Base-by-base conservation (phyloP, 2,797 vertebrate species). In the Pitangus sulphuratus region DNA sequence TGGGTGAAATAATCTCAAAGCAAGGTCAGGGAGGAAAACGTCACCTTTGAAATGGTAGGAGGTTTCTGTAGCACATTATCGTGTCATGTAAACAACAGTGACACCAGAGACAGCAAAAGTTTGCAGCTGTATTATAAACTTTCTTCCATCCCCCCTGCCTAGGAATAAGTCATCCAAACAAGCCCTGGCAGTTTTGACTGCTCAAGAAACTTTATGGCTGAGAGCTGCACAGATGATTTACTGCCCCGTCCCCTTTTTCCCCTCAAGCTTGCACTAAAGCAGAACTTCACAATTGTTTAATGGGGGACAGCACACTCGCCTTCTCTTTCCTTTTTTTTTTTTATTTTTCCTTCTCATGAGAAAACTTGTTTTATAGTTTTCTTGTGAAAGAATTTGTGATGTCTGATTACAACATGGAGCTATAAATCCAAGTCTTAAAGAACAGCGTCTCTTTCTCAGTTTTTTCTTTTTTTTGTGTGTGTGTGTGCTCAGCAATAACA, bases 101-200 rank as follows among this genome's bases (percentile, higher is more conserved):
- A 93, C 93, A 87, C 88, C 17, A 82, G 42, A 96, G 91, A 82
- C 83, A 90, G 90, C 84, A 90, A 13, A 87, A 87, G 74, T 96
- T 92, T 93, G 87, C 86, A 95, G 95, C 91, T 96, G 89, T 72
- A 79, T 78, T 96, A 65, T 94, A 94, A 95, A 94, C 84, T 56
- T 53, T 78, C 85, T 45, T 96, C 94, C 86, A 77, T 24, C 60
- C 64, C 68, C 76, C 58, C n/a, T 50, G 82, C 78, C 70, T 80
- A 76, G 66, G 83, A 91, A 87, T 85, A 94, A 97, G 91, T 94
- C 90, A 92, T 94, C 95, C 84, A 96, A 94, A 94, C 88, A 96
- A 95, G 93, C 60, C 58, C 84, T 86, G 93, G 93, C 90, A 83
- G 80, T 84, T 95, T 61, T 89, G 92, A 89, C 87, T 80, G 70